Conservation (phyloP, 2,113 vertebrate species). For the Hystrix cristata region DNA sequence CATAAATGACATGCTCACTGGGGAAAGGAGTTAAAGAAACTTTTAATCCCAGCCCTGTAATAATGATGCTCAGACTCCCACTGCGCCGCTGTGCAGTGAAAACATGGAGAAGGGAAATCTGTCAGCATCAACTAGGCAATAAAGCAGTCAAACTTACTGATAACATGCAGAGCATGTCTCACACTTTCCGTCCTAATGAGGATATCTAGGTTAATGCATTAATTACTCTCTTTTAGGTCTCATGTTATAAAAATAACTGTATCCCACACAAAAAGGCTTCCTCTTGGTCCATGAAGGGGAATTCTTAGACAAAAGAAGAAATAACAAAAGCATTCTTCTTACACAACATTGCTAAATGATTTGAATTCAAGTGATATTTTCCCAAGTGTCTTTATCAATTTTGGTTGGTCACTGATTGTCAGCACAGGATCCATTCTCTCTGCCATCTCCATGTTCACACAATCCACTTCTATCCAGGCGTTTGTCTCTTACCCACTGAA, state of each 20-base stretch:
- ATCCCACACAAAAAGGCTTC: neutral
- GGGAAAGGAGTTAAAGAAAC: conserved; percentile 26
- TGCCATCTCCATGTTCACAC: neutral
- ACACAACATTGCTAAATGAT: neutral
- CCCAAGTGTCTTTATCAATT: neutral
- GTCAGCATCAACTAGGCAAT: conserved; percentile 35
- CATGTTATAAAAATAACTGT: neutral
- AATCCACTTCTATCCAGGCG: neutral
- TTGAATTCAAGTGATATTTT: neutral
- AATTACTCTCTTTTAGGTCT: neutral
- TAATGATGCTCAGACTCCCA: conserved; percentile 31
- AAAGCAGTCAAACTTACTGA: conserved; percentile 31
- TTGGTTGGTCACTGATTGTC: neutral
- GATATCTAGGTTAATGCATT: neutral
- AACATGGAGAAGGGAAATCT: conserved; percentile 33
- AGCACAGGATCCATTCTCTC: neutral
- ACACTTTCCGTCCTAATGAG: neutral
- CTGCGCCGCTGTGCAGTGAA: conserved; percentile 35
- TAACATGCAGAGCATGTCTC: neutral
- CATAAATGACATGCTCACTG: neutral
- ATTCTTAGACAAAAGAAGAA: conserved; percentile 32
- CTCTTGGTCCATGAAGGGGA: neutral
- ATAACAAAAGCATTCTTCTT: neutral
- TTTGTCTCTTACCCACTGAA: neutral
- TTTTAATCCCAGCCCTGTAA: neutral